Evolutionary conservation across 2,113 vertebrate genomes (phyloP).

Genomic region (Lepus americanus): DNA sequence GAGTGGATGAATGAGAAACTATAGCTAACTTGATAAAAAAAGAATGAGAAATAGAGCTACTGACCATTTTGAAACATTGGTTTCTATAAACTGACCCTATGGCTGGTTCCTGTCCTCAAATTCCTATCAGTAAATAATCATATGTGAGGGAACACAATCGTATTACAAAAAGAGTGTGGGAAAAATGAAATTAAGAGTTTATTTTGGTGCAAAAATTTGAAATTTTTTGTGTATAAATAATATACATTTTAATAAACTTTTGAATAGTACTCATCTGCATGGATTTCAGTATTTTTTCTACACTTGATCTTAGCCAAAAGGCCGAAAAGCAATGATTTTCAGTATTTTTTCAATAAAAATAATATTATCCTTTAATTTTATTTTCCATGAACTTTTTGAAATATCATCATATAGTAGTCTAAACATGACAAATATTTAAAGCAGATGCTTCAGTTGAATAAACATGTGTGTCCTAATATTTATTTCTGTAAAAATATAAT

Average conservation of each 20-base stretch:
- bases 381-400: too few relatives aligned
- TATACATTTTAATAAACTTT: too few relatives aligned
- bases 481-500: constrained; percentile 20
- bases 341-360: too few relatives aligned
- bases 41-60: neutral
- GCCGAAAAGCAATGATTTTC: too few relatives aligned
- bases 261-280: too few relatives aligned
- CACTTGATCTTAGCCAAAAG: too few relatives aligned
- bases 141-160: neutral
- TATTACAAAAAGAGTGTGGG: too few relatives aligned
- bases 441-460: neutral
- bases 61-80: neutral
- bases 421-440: constrained; percentile 39
- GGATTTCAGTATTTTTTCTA: too few relatives aligned
- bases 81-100: neutral
- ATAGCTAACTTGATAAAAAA: neutral
- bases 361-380: too few relatives aligned
- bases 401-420: neutral
- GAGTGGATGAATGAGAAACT: neutral
- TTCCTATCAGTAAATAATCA: neutral
- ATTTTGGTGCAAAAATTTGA: too few relatives aligned
- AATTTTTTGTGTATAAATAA: too few relatives aligned
- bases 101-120: neutral
- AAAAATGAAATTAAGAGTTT: too few relatives aligned
- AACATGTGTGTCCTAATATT: neutral